Evolutionary conservation across 2,797 vertebrate genomes (phyloP), one percentile per base, ranked within the genome.

Genomic region (Paedocypris micromegethes): DNA sequence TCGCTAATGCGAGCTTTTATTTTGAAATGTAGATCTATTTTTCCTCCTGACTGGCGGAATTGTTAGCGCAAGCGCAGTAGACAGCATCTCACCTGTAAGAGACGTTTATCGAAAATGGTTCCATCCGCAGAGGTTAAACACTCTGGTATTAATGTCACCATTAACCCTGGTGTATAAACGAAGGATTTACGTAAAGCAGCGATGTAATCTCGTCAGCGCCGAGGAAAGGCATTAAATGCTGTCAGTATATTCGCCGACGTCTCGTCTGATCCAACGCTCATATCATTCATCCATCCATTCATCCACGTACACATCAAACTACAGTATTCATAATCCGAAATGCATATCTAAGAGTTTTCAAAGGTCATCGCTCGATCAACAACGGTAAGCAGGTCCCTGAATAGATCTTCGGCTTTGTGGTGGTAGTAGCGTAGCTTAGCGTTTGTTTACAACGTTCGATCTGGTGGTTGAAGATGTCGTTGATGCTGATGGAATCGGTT

Each of bases 371-470:
- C 42, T 23, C 53, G 60, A 51, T 42, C 52, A 48, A 62, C 40
- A 62, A 51, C 68, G 68, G 60, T 64, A 70, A 70, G 60, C 60
- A 43, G 8, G 6, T 40, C 4, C 9, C 3, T 4, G 6, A n/a
- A 45, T 23, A 56, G 2, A 64, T 58, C 23, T 3, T 4, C 6
- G 8, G 39, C 3, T 51, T 5, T 51, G 40, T 9, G 9, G 37
- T 38, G 37, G 60, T 48, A 4, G 8, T 51, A 70, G 68, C 68
- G 37, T 64, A 70, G 68, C 68, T 64, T 70, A 64, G 68, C 61
- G 3, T 37, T 40, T 64, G 53, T 42, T 64, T 3, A 6, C 55
- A 23, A 55, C 58, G 62, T 37, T 58, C 41, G 54, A 58, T 63
- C 40, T 23, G 23, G 38, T 51, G 41, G 44, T 63, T 63, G n/a